Conservation (phyloP, 2,888 invertebrate genomes). For the Hydriomena furcata region DNA sequence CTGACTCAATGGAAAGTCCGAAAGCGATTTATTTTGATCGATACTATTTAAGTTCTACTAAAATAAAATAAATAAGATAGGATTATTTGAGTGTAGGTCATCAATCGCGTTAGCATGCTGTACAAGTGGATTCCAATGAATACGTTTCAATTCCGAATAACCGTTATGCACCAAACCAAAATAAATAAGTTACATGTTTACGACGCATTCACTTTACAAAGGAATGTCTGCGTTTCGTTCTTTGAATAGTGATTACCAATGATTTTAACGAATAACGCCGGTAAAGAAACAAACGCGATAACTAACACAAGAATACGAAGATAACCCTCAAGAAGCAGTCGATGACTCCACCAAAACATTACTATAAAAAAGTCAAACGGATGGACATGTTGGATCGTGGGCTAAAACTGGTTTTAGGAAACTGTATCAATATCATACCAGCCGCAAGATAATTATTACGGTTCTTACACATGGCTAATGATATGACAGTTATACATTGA, state of each 20-base stretch:
- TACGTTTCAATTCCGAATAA: constrained; percentile 51
- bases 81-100: constrained; percentile 31
- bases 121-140: constrained; percentile 54
- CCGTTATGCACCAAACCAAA: constrained; percentile 69
- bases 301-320: background rate
- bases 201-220: constrained; percentile 45
- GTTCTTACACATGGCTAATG: constrained; percentile 43
- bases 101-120: constrained; percentile 44
- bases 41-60: too few relatives aligned
- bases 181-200: constrained; percentile 65
- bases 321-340: background rate
- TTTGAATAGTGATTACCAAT: constrained; percentile 55
- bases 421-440: constrained; percentile 26
- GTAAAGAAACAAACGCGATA: constrained; percentile 11
- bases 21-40: background rate
- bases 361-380: constrained; percentile 3
- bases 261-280: constrained; percentile 35
- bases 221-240: constrained; percentile 55
- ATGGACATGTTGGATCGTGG: constrained; percentile 19
- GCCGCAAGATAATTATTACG: constrained; percentile 42
- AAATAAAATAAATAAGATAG: too few relatives aligned
- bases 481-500: constrained; percentile 46
- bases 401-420: constrained; percentile 26
- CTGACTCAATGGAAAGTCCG: too few relatives aligned
- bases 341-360: constrained; percentile 2